Evolutionary conservation across 2,888 invertebrate species (phyloP), one percentile per base, ranked within the genome.

Genomic region (Drosophila picticornis): DNA sequence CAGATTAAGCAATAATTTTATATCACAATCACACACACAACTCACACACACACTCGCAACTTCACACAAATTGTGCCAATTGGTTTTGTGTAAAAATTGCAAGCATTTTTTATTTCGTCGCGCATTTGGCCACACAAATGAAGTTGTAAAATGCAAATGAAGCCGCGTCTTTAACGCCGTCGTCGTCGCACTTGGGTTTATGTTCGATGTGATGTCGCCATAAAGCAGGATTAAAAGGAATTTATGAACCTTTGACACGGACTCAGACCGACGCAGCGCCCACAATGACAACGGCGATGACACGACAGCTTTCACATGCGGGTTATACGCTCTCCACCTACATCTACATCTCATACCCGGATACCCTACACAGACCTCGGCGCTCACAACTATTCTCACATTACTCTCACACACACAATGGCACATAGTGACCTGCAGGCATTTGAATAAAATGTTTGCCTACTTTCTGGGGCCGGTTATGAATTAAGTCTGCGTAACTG

Each of bases 201-300:
- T 90, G 90, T 90, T 88, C 90, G 84, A 89, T 85, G 83, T 78
- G 87, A 89, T 87, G 87, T 87, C 82, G 90, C 90, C 88, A 88
- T 90, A 88, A 88, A 88, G 88, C 83, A 88, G 88, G 82, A 88
- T 89, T 88, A 90, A 88, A 84, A 84, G 72, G 76, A 88, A 88
- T 86, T 88, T 90, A 90, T 90, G 86, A 86, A 90, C 84, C 88
- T 86, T 88, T 90, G 88, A 83, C 88, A 88, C 88, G 88, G 84
- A 86, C 78, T 68, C 62, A 69, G 38, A n/a, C 27, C 58, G 34
- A 43, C 59, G 36, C 74, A 56, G 32, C 59, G 40, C 58, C 56
- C 59, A 43, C 75, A 62, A 61, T 56, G 62, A 50, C 55, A 64
- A 52, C 71, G 22, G 38, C 75, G 72, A 60, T 74, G 69, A 86